A percentile compares a stretch with the other conserved stretches of the same genome.
These are phyloP conservation scores for Hyles vespertilio DNA, from an alignment of 1,140 invertebrate species.

Conservation along the genomic window DNA sequence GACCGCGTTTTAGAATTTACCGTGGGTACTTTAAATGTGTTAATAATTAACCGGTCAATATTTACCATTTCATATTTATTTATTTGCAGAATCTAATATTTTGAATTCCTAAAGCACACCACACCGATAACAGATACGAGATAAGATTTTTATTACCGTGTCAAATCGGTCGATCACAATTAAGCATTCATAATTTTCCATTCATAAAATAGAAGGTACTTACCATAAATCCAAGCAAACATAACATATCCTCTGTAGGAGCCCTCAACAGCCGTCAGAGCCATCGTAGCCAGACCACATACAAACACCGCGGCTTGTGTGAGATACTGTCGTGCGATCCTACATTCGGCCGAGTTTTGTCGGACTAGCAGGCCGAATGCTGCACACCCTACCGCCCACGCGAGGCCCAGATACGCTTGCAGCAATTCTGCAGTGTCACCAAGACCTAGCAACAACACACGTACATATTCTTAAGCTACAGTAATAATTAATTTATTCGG, in stretches of 20 bases:
- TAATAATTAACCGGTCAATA: too few relatives aligned
- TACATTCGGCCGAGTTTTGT: conserved; percentile 88
- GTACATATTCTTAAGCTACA: too few relatives aligned
- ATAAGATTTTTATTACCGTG: too few relatives aligned
- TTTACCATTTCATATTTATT: too few relatives aligned
- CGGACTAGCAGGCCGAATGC: conserved; percentile 89
- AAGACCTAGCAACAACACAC: conserved; percentile 57
- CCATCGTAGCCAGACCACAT: conserved; percentile 86
- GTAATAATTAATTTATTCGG: too few relatives aligned
- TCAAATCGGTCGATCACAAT: too few relatives aligned
- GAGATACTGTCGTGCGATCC: conserved; percentile 90
- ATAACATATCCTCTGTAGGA: conserved; percentile 87
- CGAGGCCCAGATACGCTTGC: conserved; percentile 87
- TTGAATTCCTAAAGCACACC: too few relatives aligned
- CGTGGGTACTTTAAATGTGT: too few relatives aligned
- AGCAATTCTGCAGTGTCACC: conserved; percentile 83
- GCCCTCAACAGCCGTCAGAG: conserved; percentile 88
- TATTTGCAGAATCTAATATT: too few relatives aligned
- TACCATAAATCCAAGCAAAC: conserved; percentile 90
- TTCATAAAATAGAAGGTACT: conserved; percentile 17
- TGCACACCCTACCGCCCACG: conserved; percentile 88
- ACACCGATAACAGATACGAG: too few relatives aligned
- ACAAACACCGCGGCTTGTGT: conserved; percentile 86
- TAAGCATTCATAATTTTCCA: too few relatives aligned
- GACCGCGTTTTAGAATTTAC: not conserved